Conservation (phyloP, 2,797 vertebrate species). For the Stomatorhinus walkeri region DNA sequence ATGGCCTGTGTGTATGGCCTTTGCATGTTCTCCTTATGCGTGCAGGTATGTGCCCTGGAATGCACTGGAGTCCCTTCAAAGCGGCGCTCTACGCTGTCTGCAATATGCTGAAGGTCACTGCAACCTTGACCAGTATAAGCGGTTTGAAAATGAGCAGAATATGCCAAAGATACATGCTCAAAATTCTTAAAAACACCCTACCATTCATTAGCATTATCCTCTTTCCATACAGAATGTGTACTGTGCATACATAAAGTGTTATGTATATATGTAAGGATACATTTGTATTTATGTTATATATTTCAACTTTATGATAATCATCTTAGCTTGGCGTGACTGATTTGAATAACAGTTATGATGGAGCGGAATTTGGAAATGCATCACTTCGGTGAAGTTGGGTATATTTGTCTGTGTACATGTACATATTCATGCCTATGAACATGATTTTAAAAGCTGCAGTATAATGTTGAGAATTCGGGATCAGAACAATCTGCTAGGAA, state of each 20-base stretch:
- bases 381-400: neutral
- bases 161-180: neutral
- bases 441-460: neutral
- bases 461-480: neutral
- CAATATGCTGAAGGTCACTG: neutral
- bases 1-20: neutral
- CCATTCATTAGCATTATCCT: neutral
- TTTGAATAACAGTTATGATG: neutral
- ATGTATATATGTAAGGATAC: neutral
- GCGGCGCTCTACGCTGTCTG: neutral
- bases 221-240: neutral
- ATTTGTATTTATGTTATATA: neutral
- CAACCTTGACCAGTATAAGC: neutral
- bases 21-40: neutral
- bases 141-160: neutral
- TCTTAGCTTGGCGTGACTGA: neutral
- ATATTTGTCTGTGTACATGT: neutral
- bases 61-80: neutral
- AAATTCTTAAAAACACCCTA: neutral
- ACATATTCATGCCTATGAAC: neutral
- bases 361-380: neutral
- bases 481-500: neutral
- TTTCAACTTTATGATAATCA: neutral
- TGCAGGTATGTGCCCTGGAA: neutral
- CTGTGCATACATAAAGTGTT: neutral